Evolutionary conservation across 2,113 vertebrate genomes (phyloP), one percentile per base, ranked within the genome.

Genomic region (Jacana jacana): DNA sequence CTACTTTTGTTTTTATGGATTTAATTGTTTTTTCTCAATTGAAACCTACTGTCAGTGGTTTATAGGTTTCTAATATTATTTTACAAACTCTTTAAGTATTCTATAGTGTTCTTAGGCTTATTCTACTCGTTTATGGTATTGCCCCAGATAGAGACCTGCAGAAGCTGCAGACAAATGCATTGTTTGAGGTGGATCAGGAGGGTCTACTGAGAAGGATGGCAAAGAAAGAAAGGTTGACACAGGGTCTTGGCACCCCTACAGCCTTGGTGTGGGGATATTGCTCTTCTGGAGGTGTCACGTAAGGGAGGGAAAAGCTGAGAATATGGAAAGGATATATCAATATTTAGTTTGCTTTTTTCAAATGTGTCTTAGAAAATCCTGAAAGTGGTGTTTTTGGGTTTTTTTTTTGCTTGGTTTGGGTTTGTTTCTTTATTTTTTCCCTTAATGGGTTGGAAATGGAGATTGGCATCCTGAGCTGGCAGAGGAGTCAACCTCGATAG

Each of bases 391-490:
- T 15, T 22, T 30, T 27, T 27, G 6, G 44, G 44, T 63, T 9
- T 35, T 35, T 27, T 6, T 22, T 81, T 30, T 46, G 2, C 49
- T 25, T 33, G n/a, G n/a, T n/a, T 44, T 22, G 7, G 5, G n/a
- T 8, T 30, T 30, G 35, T 23, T 17, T 46, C 39, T 27, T 40
- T n/a, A n/a, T n/a, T 75, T 37, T 60, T 55, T 9, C 7, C 2
- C 8, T 83, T 92, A 19, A n/a, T 77, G 52, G 30, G 37, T 25
- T 93, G 78, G 52, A 89, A 85, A 39, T 87, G 28, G 70, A 95
- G 57, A 28, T 46, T 0, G 9, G 64, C 49, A 40, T 69, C 77
- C 60, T 73, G 69, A 91, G 60, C 57, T 91, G 84, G 52, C 75
- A 72, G 33, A 79, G 48, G n/a, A 79, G 44, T 69, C 71, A 80